Percentiles rank a stretch among this genome's conserved stretches.
Conservation (phyloP, 2,797 vertebrate species). For the Crenichthys baileyi region DNA sequence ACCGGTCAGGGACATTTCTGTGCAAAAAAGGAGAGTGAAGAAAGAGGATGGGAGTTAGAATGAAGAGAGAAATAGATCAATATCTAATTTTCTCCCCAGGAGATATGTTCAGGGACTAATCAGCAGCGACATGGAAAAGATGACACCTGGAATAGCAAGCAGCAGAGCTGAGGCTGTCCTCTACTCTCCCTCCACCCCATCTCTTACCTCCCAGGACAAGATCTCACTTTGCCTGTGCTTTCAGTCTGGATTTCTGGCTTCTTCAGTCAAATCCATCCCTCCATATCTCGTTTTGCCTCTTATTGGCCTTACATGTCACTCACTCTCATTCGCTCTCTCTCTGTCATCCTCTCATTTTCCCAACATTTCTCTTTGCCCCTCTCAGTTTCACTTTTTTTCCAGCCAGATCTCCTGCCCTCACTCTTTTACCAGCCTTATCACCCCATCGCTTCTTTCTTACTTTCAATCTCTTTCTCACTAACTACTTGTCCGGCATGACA, state of each 20-base stretch:
- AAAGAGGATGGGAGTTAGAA: conserved; percentile 43
- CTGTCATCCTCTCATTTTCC: conserved; percentile 35
- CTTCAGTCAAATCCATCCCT: conserved; percentile 60
- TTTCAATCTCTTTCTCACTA: conserved; percentile 67
- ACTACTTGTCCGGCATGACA: conserved; percentile 61
- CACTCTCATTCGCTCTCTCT: conserved; percentile 24
- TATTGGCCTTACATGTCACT: conserved; percentile 39
- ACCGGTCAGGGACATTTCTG: conserved; percentile 53
- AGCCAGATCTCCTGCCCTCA: conserved; percentile 1
- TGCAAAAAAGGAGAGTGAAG: conserved; percentile 33
- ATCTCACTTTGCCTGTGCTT: conserved; percentile 35
- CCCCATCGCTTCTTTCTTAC: conserved; percentile 50
- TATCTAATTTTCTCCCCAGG: conserved; percentile 86
- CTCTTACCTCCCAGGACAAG: conserved; percentile 42
- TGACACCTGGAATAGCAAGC: conserved; percentile 83
- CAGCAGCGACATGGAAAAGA: conserved; percentile 76
- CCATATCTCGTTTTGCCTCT: conserved; percentile 37
- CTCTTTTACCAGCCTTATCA: conserved; percentile 6
- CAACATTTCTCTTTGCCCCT: conserved; percentile 28
- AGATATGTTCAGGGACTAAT: conserved; percentile 83
- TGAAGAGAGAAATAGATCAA: conserved; percentile 83
- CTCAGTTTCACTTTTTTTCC: conserved; percentile 1
- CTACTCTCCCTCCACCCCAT: conserved; percentile 36
- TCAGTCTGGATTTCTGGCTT: conserved; percentile 34
- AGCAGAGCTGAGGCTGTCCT: conserved; percentile 54